These are phyloP conservation scores for Yponomeuta sedellus DNA, from an alignment of 2,888 invertebrate genomes.

Conservation along the genomic window DNA sequence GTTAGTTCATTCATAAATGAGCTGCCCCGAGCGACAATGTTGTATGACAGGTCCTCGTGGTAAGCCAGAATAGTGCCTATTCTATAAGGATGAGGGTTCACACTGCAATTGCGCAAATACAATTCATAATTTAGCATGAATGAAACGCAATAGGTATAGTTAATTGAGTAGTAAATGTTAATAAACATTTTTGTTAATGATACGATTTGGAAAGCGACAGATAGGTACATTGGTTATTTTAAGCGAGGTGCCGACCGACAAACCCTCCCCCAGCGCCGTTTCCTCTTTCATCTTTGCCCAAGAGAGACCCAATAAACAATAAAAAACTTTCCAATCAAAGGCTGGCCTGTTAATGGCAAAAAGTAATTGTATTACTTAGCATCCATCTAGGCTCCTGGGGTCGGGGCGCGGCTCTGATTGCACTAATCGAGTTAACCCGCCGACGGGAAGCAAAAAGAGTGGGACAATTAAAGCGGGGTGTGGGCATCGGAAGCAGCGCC, in stretches of 20 bases:
- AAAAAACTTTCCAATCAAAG: neutral
- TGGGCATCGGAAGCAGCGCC: conserved; percentile 56
- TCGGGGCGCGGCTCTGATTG: conserved; percentile 68
- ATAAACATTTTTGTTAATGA: conserved; percentile 58
- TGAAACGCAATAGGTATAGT: conserved; percentile 67
- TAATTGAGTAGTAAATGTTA: conserved; percentile 67
- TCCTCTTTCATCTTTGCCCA: neutral
- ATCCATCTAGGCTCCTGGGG: conserved; percentile 21
- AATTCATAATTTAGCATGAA: conserved; percentile 64
- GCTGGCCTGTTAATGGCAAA: neutral
- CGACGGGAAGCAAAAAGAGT: conserved; percentile 69
- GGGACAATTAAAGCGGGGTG: conserved; percentile 58
- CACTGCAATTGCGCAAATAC: conserved; percentile 37
- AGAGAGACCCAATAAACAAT: neutral
- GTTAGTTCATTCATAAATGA: conserved; percentile 76
- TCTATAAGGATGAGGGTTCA: conserved; percentile 30
- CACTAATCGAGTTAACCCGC: conserved; percentile 65
- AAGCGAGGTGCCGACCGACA: neutral
- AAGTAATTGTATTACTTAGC: neutral
- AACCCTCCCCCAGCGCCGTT: neutral
- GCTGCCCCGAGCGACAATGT: conserved; percentile 59
- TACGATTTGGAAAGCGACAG: neutral
- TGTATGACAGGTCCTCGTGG: conserved; percentile 54
- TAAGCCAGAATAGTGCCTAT: conserved; percentile 48
- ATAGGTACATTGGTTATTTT: no score